These are phyloP conservation scores for Macropis europaea DNA, from an alignment of 2,888 invertebrate species.

Conservation along the genomic window DNA sequence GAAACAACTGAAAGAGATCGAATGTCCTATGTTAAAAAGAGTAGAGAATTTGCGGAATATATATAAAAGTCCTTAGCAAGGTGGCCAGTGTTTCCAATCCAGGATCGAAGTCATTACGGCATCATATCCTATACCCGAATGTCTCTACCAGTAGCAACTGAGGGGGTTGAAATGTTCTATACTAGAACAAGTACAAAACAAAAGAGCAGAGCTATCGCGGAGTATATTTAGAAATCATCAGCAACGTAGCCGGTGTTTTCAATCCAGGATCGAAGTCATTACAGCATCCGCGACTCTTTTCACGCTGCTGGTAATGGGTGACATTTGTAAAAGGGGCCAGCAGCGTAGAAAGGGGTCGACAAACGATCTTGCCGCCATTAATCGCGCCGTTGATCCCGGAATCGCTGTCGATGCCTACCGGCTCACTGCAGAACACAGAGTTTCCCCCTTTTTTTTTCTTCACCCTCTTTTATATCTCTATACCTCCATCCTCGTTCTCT, in stretches of 20 bases:
- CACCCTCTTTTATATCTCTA: not conserved
- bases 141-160: too few species aligned
- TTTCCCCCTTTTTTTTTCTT: constrained; percentile 5
- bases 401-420: constrained; percentile 55
- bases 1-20: too few species aligned
- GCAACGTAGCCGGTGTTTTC: constrained; percentile 14
- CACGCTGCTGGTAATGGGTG: constrained; percentile 21
- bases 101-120: constrained; percentile 28
- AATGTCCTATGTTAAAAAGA: too few species aligned
- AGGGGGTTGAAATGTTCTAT: too few species aligned
- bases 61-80: constrained; percentile 32
- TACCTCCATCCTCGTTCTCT: not conserved
- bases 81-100: constrained; percentile 13
- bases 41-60: constrained; percentile 6
- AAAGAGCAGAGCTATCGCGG: too few species aligned
- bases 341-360: constrained; percentile 29
- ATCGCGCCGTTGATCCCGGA: constrained; percentile 58
- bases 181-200: too few species aligned
- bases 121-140: too few species aligned
- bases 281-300: constrained; percentile 16
- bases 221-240: constrained; percentile 36
- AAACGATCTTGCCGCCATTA: constrained; percentile 61
- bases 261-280: constrained; percentile 27
- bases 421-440: constrained; percentile 35
- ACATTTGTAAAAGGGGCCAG: constrained; percentile 35